phyloP scores from a whole-genome alignment of 2,113 vertebrate species.

The Bubo blakistoni region DNA sequence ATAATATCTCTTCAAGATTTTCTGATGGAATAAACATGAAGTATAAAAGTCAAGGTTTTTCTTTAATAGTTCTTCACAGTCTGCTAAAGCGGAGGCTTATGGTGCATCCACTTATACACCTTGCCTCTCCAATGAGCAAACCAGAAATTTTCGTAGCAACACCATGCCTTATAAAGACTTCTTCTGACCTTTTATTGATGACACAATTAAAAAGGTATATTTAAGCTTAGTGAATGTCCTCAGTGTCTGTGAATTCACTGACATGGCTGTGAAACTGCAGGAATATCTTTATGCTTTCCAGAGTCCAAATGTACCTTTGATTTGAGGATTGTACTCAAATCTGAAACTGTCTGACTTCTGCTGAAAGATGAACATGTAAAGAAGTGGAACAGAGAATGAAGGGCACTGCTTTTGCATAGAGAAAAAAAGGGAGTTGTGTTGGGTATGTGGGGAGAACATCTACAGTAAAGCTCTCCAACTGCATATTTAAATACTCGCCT shows the following conservation, averaged over 20 bases:
- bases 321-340: neutral
- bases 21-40: neutral
- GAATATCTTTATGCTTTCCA: neutral
- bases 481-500: rapidly evolving
- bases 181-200: neutral
- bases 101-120: neutral
- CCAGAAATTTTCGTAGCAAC: neutral
- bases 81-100: neutral
- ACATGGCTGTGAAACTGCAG: neutral
- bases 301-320: neutral
- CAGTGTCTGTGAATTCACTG: neutral
- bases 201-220: neutral
- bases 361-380: neutral
- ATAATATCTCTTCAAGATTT: neutral
- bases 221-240: neutral
- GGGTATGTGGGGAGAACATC: neutral
- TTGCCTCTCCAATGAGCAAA: neutral
- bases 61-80: neutral
- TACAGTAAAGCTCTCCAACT: neutral
- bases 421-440: neutral
- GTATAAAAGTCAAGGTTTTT: neutral
- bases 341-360: neutral
- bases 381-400: neutral
- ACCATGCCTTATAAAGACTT: neutral
- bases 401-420: neutral